A percentile compares a stretch with the other conserved stretches of the same genome.
Evolutionary conservation across 2,888 invertebrate genomes (phyloP).

Genomic region (Stramonita haemastoma): DNA sequence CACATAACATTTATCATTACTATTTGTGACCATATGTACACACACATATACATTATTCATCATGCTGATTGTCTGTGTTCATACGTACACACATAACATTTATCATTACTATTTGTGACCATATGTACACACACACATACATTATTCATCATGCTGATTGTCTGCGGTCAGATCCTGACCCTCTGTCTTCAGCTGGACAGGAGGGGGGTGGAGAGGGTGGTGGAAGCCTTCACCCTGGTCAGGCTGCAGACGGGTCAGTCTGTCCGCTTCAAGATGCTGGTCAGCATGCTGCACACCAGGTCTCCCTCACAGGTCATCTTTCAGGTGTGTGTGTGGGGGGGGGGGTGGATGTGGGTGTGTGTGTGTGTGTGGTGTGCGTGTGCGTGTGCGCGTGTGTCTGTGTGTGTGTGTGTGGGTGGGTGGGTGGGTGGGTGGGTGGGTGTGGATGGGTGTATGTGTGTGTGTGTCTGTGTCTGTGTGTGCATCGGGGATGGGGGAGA

Average conservation of each 20-base stretch:
- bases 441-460: too few relatives aligned
- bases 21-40: too few relatives aligned
- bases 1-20: too few relatives aligned
- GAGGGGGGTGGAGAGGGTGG: conserved; percentile 88
- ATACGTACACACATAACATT: too few relatives aligned
- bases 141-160: background rate
- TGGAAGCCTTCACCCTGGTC: conserved; percentile 93
- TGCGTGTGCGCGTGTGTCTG: background rate
- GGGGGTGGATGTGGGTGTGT: background rate
- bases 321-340: too few relatives aligned
- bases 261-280: conserved; percentile 92
- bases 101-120: background rate
- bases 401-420: background rate
- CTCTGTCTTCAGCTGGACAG: conserved; percentile 83
- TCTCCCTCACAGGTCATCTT: conserved; percentile 63
- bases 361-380: background rate
- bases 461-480: too few relatives aligned
- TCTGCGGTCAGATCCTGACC: conserved; percentile 84
- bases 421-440: background rate
- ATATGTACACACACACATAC: too few relatives aligned
- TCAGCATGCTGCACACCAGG: conserved; percentile 89
- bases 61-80: too few relatives aligned
- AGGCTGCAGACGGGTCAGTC: conserved; percentile 93
- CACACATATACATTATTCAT: too few relatives aligned
- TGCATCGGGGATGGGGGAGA: too few relatives aligned